Evolutionary conservation across 2,797 vertebrate genomes (phyloP), one percentile per base, ranked within the genome.

Genomic region (Acanthurus leucopareius): DNA sequence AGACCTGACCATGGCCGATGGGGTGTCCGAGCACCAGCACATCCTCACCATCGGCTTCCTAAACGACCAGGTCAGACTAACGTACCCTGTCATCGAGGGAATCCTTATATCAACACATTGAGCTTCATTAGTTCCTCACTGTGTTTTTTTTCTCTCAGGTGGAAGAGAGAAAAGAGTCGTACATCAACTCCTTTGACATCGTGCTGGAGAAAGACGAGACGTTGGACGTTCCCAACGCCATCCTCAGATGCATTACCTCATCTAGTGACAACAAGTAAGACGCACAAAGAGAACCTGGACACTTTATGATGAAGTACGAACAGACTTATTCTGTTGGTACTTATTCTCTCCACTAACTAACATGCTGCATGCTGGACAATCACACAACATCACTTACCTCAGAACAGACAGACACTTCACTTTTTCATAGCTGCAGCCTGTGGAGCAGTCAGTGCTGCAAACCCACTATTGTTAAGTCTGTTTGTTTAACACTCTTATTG

Each of bases 1-100:
- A 16, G 97, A 98, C 83, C 95, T 97, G 82, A 97, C 92, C 0
- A 97, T 98, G 97, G 96, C 96, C 0, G 97, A 97, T 0, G 96
- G 97, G 0, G 91, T 97, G 35, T 20, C 86, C 0, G 69, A 91
- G 42, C 77, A 85, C 0, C 64, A 96, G 79, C 96, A 96, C 81
- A 88, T 97, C 90, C 96, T 97, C 85, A 96, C 95, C 65, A 88
- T 97, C 1, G 97, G 97, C 69, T 97, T 97, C 85, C 94, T 97
- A 47, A 98, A 97, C 0, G 97, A 97, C 89, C 95, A 96, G 96
- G 97, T 97, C 73, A 47, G 93, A 44, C 14, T 10, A 1, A 38
- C 1, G 6, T 32, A 1, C 5, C 1, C 10, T 13, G 7, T 28
- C 38, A 7, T 22, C 2, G 25, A n/a, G 53, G 19, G 3, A 8